Conservation (phyloP, 2,888 invertebrate genomes). For the Gymnosoma rotundatum region DNA sequence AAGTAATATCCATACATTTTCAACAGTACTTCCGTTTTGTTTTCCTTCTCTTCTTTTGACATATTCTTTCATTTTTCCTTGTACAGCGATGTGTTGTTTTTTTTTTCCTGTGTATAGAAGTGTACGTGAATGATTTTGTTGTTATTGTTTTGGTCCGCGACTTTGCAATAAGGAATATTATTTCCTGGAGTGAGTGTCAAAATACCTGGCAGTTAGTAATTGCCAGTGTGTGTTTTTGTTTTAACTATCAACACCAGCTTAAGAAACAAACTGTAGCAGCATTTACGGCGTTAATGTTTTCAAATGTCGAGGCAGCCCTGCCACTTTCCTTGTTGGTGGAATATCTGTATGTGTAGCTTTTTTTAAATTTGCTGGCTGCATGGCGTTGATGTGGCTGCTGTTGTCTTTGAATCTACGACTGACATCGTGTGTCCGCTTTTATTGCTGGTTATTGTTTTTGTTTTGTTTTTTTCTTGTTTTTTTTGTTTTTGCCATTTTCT, state of each 20-base stretch:
- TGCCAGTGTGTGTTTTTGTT: constrained; percentile 30
- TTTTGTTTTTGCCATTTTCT: constrained; percentile 39
- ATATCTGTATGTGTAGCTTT: background rate
- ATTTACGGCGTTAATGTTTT: constrained; percentile 22
- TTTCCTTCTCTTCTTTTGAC: constrained; percentile 65
- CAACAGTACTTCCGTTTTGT: constrained; percentile 68
- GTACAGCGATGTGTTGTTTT: constrained; percentile 32
- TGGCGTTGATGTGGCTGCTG: constrained; percentile 4
- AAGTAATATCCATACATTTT: constrained; percentile 62
- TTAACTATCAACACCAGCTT: constrained; percentile 31
- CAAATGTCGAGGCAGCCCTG: constrained; percentile 9
- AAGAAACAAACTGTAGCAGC: constrained; percentile 25
- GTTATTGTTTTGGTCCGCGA: background rate
- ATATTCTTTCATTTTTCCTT: constrained; percentile 41
- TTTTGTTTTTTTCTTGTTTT: background rate
- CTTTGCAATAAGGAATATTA: constrained; percentile 6
- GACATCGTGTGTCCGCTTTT: constrained; percentile 10
- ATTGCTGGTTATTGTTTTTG: constrained; percentile 38
- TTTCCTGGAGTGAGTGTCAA: constrained; percentile 4
- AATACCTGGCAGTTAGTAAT: constrained; percentile 32
- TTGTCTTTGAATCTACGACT: constrained; percentile 31
- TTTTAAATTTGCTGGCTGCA: constrained; percentile 15
- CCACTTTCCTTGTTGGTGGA: background rate
- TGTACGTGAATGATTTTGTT: constrained; percentile 26
- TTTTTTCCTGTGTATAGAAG: constrained; percentile 6